Evolutionary conservation across 1,140 invertebrate genomes (phyloP), one percentile per base, ranked within the genome.

Genomic region (Drosophila ambigua): DNA sequence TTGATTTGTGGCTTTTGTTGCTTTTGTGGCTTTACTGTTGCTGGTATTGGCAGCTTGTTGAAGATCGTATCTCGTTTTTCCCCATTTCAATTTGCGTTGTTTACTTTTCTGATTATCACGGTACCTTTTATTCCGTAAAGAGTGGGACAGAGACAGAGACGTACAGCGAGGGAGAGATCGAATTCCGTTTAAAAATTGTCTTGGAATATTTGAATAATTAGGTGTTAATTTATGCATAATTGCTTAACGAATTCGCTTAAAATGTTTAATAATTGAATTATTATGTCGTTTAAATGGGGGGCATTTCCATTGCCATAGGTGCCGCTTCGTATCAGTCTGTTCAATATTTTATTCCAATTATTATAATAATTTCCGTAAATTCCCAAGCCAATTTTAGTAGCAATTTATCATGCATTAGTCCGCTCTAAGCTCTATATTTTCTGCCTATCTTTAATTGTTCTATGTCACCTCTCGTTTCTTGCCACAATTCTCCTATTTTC

Each of bases 151-250:
- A 6, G 6, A 41, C 1, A 5, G 7, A 16, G 16, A 58, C 20
- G 13, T 9, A 43, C 31, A 31, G 24, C 9, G 28, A 15, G 0
- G 8, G 57, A 5, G 23, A 7, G 35, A 41, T 24, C 7, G 64
- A 68, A 39, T 39, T 59, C 69, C 73, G 51, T 77, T 51, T 52
- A 43, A 45, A 20, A 43, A 57, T 84, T 83, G 62, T 76, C 72
- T 84, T 49, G 50, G 50, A 49, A 59, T 62, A 69, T 79, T 79
- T 80, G 61, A 74, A 74, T 74, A 73, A 76, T 80, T 50, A 65
- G 63, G 73, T 60, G 58, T 44, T 81, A 62, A 69, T 77, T 24
- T 49, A n/a, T 59, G 54, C 49, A 66, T 66, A 74, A 74, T 74
- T 65, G 63, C 58, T 58, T 26, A 57, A 48, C 51, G 49, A 68